These are phyloP conservation scores for Syngnathus acus DNA, from an alignment of 2,797 vertebrate species.

Conservation along the genomic window DNA sequence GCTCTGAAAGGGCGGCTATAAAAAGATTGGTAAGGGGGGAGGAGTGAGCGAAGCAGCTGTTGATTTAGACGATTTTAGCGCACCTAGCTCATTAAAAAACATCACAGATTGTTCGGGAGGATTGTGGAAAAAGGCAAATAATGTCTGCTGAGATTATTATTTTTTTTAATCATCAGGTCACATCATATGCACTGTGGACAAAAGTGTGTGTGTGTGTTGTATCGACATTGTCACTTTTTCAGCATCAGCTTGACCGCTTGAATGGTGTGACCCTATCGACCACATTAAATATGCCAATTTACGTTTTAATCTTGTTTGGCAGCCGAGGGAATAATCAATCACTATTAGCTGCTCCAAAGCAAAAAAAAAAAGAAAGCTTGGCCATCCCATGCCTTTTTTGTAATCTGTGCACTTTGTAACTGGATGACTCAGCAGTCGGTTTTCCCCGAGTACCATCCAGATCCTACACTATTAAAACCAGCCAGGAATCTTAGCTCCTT, in stretches of 20 bases:
- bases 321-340: not conserved
- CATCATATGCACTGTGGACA: not conserved
- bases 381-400: not conserved
- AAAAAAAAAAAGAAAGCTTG: not conserved
- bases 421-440: not conserved
- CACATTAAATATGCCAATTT: not conserved
- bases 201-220: not conserved
- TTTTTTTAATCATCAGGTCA: not conserved
- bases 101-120: slow-evolving; percentile 43
- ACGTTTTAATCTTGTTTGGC: not conserved
- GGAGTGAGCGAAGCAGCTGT: slow-evolving; percentile 51
- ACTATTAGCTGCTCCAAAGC: not conserved
- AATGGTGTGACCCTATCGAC: not conserved
- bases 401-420: not conserved
- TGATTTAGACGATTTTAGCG: slow-evolving; percentile 59
- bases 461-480: not conserved
- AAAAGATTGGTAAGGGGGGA: slow-evolving; percentile 15
- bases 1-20: slow-evolving; percentile 33
- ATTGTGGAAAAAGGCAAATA: slow-evolving; percentile 35
- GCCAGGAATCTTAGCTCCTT: not conserved
- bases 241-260: not conserved
- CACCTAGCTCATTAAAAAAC: slow-evolving; percentile 61
- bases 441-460: not conserved
- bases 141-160: slow-evolving; percentile 14
- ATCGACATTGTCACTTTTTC: not conserved